These are phyloP conservation scores for Dasyornis broadbenti DNA, from an alignment of 2,113 vertebrate genomes.

Conservation along the genomic window DNA sequence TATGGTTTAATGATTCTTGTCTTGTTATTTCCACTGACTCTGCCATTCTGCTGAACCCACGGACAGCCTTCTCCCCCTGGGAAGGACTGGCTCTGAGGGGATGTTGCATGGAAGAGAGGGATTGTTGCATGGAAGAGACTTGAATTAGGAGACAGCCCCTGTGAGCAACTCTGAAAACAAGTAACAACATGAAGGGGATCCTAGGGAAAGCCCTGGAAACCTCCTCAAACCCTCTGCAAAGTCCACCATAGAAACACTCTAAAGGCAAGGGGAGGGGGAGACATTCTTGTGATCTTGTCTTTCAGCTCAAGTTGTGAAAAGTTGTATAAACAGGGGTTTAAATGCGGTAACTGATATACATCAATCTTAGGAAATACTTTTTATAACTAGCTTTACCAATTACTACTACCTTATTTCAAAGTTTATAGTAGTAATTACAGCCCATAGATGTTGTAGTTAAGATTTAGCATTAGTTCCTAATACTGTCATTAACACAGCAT, in stretches of 20 bases:
- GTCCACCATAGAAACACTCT: neutral
- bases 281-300: neutral
- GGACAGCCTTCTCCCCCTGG: rapidly evolving
- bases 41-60: rapidly evolving
- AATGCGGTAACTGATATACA: neutral
- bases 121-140: neutral
- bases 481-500: neutral
- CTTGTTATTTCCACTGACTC: neutral
- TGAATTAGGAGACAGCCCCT: neutral
- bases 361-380: neutral
- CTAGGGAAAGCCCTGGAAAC: neutral
- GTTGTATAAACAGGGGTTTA: neutral
- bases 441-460: neutral
- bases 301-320: neutral
- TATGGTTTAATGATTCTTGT: neutral
- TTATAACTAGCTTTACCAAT: neutral
- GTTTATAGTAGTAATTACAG: neutral
- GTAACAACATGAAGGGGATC: neutral
- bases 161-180: neutral
- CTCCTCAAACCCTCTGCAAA: neutral
- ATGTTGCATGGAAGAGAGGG: neutral
- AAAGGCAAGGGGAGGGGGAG: neutral
- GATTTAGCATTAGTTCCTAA: neutral
- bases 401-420: neutral
- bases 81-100: neutral